Conservation (phyloP, 2,113 vertebrate genomes). For the Scolopax mira region DNA sequence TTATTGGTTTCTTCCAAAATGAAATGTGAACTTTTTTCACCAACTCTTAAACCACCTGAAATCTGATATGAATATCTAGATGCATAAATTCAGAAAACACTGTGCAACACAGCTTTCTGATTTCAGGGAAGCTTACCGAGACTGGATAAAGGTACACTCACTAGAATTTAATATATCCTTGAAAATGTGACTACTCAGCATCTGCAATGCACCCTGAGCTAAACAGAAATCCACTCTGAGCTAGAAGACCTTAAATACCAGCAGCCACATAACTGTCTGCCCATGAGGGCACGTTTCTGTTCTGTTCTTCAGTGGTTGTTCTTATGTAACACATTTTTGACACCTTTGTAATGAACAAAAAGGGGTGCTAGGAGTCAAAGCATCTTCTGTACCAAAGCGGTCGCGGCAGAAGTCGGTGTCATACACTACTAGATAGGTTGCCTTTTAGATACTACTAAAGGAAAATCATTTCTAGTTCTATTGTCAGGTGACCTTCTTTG, state of each 20-base stretch:
- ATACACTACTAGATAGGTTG: background rate
- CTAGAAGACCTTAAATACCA: background rate
- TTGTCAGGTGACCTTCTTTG: constrained; percentile 70
- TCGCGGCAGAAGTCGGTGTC: background rate
- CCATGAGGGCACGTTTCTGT: background rate
- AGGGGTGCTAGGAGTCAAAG: constrained; percentile 2
- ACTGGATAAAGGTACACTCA: background rate
- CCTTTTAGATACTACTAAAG: constrained; percentile 12
- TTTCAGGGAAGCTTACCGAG: background rate
- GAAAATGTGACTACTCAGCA: background rate
- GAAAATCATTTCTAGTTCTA: constrained; percentile 47
- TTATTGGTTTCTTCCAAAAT: background rate
- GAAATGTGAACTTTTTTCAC: background rate
- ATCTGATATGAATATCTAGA: background rate
- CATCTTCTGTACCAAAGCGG: constrained; percentile 5
- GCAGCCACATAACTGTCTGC: background rate
- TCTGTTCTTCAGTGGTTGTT: background rate
- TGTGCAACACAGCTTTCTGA: background rate
- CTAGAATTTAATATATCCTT: background rate
- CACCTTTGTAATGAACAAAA: background rate
- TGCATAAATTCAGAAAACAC: background rate
- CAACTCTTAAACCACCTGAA: background rate
- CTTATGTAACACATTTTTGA: background rate
- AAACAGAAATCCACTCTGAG: background rate
- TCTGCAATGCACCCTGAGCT: background rate